phyloP scores from a whole-genome alignment of 2,797 vertebrate species.

The Ceryle rudis region DNA sequence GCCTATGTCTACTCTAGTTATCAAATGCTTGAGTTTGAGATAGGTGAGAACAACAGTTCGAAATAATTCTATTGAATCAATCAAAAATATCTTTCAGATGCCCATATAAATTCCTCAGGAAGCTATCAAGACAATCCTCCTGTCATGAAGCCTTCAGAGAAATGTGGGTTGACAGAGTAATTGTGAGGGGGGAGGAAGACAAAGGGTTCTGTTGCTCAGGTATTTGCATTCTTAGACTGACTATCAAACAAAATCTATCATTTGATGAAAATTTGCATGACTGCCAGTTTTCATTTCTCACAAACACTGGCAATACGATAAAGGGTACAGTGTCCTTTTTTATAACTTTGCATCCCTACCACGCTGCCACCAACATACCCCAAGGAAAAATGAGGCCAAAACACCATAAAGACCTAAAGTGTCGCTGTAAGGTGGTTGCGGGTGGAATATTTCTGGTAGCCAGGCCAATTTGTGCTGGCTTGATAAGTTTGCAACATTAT shows the following conservation, averaged over 20 bases:
- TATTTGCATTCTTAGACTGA: neutral
- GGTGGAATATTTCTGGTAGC: neutral
- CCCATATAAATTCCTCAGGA: neutral
- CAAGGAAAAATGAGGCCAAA: neutral
- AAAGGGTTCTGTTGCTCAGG: neutral
- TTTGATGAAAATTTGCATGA: neutral
- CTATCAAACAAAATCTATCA: neutral
- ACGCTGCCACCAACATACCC: neutral
- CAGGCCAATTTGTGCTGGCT: neutral
- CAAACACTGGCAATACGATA: neutral
- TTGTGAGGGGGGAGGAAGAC: neutral
- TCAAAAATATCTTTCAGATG: neutral
- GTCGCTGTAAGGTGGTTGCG: neutral
- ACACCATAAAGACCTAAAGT: neutral
- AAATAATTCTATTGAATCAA: neutral
- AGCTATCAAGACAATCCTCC: neutral
- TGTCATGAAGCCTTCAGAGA: neutral
- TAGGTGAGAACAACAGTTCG: neutral
- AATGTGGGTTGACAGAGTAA: neutral
- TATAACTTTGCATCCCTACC: neutral
- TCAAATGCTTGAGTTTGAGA: neutral
- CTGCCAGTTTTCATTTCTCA: neutral
- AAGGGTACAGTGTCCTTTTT: neutral
- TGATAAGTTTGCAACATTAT: neutral
- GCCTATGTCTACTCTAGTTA: neutral